These are phyloP conservation scores for Cyanocitta stelleri DNA, from an alignment of 2,113 vertebrate genomes.

Conservation along the genomic window DNA sequence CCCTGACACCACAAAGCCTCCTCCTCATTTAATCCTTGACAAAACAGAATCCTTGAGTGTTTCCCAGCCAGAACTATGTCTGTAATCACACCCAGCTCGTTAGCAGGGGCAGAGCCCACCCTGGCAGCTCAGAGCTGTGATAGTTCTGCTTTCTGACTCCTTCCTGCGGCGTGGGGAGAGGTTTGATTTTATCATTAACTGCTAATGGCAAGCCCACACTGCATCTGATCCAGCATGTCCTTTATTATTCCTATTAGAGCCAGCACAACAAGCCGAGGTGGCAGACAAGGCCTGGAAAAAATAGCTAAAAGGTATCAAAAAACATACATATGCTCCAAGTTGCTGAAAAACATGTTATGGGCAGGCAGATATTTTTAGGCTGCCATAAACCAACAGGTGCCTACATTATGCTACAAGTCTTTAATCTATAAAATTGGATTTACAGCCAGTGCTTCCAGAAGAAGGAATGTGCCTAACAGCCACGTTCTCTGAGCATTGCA, in stretches of 20 bases:
- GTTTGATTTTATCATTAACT: background rate
- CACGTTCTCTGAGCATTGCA: background rate
- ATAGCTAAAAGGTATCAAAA: background rate
- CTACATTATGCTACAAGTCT: background rate
- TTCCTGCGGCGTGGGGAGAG: background rate
- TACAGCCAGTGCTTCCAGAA: background rate
- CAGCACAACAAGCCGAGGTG: constrained; percentile 27
- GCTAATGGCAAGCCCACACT: background rate
- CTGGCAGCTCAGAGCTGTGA: background rate
- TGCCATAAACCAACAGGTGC: constrained; percentile 36
- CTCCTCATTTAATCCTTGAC: background rate
- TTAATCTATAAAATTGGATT: constrained; percentile 29
- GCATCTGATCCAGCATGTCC: background rate
- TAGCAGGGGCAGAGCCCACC: background rate
- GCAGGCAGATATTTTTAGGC: constrained; percentile 34
- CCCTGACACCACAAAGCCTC: background rate
- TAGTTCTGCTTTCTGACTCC: background rate
- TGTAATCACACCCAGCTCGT: background rate
- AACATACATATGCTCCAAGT: background rate
- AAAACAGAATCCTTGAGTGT: background rate
- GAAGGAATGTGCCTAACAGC: background rate
- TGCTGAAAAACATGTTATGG: constrained; percentile 28
- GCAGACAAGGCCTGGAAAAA: constrained; percentile 5
- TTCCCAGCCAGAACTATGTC: background rate
- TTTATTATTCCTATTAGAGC: background rate